Evolutionary conservation across 1,140 invertebrate genomes (phyloP).

Genomic region (Coenobita brevimanus): DNA sequence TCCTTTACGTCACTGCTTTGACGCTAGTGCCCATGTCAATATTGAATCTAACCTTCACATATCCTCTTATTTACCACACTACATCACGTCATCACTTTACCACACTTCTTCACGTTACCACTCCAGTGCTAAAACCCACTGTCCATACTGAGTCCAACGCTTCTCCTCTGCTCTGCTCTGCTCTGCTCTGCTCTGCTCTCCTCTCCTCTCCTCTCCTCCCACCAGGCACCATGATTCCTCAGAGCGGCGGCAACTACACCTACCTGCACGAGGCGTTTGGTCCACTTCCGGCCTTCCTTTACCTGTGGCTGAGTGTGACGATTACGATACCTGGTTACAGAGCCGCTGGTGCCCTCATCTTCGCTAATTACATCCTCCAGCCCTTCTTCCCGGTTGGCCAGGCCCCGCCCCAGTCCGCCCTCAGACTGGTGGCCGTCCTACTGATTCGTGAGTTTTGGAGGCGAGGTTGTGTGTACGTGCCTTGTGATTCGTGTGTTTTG

Average conservation of each 20-base stretch:
- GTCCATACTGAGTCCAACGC: background rate
- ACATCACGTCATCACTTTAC: too few species aligned
- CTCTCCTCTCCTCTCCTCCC: background rate
- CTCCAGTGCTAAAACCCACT: background rate
- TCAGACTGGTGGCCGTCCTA: slow-evolving; percentile 70
- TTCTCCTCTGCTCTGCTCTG: too few species aligned
- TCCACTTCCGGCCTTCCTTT: slow-evolving; percentile 93
- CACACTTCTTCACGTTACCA: too few species aligned
- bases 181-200: background rate
- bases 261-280: slow-evolving; percentile 94
- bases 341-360: slow-evolving; percentile 93
- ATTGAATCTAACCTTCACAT: too few species aligned
- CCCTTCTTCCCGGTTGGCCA: slow-evolving; percentile 86
- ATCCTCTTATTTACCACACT: too few species aligned
- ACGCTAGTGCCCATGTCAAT: too few species aligned
- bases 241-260: slow-evolving; percentile 94
- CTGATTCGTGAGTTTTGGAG: slow-evolving; percentile 71
- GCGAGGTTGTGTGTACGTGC: too few species aligned
- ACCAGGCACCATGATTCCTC: slow-evolving; percentile 79
- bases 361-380: slow-evolving; percentile 90
- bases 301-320: slow-evolving; percentile 86
- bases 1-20: too few species aligned
- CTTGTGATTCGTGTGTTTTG: too few species aligned
- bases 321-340: slow-evolving; percentile 86
- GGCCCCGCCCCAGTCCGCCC: background rate